Percentiles rank a stretch among this genome's conserved stretches.
Conservation (phyloP, 64 coral and sea anemone genomes). For the Stichodactyla mertensii region DNA sequence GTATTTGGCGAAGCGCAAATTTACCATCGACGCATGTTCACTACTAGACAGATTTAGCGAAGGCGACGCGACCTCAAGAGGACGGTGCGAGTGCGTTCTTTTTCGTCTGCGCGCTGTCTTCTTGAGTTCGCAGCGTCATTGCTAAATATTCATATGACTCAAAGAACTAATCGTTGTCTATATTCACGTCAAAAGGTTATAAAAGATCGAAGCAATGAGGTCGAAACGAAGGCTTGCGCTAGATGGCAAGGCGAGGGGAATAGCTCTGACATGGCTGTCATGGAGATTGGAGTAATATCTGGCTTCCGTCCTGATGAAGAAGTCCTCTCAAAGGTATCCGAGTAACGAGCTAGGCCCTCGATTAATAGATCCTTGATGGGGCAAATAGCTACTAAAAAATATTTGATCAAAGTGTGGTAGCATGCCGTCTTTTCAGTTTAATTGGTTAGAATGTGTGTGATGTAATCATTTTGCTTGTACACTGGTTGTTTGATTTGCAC, state of each 20-base stretch:
- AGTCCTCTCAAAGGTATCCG: conserved; percentile 52
- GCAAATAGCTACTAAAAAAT: neutral
- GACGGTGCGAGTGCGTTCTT: too few species aligned
- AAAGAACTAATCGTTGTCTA: neutral
- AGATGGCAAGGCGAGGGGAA: conserved; percentile 54
- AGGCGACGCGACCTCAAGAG: too few species aligned
- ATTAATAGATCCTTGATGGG: neutral
- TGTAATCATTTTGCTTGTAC: too few species aligned
- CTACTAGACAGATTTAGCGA: too few species aligned
- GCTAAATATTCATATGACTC: neutral
- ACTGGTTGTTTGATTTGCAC: too few species aligned
- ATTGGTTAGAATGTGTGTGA: too few species aligned
- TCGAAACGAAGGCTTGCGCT: conserved; percentile 58
- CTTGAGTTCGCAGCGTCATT: too few species aligned
- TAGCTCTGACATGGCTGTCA: conserved; percentile 73
- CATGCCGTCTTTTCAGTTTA: too few species aligned
- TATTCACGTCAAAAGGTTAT: neutral
- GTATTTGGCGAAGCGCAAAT: too few species aligned
- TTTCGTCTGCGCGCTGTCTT: too few species aligned
- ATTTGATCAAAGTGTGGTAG: neutral
- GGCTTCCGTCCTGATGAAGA: conserved; percentile 70
- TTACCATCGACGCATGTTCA: too few species aligned
- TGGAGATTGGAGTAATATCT: conserved; percentile 70
- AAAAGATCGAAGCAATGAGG: conserved; percentile 36
- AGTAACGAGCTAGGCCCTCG: too few species aligned